Percentiles rank a stretch among this genome's conserved stretches.
phyloP scores from a whole-genome alignment of 2,113 vertebrate genomes.

The Thalassoma bifasciatum region DNA sequence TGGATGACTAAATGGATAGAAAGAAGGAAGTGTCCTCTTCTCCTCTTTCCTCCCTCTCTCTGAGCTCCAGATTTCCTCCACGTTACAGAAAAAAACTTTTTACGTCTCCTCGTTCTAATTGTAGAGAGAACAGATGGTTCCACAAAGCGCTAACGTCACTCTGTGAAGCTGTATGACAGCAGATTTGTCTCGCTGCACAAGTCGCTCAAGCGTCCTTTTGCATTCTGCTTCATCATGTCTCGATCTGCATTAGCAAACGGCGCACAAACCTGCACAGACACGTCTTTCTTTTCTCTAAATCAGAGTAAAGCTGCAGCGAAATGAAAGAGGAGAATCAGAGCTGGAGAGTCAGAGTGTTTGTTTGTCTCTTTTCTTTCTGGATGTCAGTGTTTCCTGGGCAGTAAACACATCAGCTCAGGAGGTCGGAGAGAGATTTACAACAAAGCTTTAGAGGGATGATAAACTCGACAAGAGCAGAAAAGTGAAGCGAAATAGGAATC shows the following conservation, averaged over 20 bases:
- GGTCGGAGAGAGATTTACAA: conserved; percentile 3
- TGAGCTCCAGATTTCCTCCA: not conserved
- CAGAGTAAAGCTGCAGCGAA: conserved; percentile 28
- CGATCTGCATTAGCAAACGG: conserved; percentile 31
- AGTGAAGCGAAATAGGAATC: too few species aligned
- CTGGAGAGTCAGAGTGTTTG: too few species aligned
- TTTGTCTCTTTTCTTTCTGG: not conserved
- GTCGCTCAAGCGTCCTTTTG: conserved; percentile 49
- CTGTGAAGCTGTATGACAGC: conserved; percentile 46
- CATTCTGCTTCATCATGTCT: conserved; percentile 57
- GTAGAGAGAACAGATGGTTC: conserved; percentile 63
- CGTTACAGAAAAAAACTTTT: conserved; percentile 14
- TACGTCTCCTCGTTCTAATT: conserved; percentile 20
- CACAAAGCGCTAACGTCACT: conserved; percentile 33
- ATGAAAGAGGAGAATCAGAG: not conserved
- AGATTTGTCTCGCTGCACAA: conserved; percentile 34
- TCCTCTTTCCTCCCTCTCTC: not conserved
- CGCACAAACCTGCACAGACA: conserved; percentile 2
- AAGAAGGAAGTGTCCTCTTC: too few species aligned
- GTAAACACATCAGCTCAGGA: not conserved
- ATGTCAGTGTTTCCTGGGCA: not conserved
- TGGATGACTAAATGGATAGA: too few species aligned
- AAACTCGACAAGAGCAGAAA: not conserved
- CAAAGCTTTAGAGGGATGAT: not conserved
- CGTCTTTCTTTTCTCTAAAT: not conserved